Percentiles rank a stretch among this genome's conserved stretches.
Evolutionary conservation across 2,888 invertebrate species (phyloP).

Genomic region (Trypoxylon attenuatum): DNA sequence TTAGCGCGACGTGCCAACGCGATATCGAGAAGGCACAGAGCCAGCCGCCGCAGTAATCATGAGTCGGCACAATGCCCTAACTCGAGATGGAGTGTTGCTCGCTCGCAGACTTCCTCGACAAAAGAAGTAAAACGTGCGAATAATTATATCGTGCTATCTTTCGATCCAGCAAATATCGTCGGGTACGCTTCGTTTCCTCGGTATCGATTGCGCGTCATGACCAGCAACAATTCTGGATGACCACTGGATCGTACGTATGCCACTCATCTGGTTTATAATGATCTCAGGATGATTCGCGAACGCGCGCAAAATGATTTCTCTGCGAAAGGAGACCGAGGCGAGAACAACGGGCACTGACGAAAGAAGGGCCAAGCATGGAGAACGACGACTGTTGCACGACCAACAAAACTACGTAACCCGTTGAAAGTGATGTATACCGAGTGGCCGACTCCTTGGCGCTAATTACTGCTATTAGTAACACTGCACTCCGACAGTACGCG

Average conservation of each 20-base stretch:
- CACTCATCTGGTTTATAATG: conserved; percentile 41
- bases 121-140: conserved; percentile 34
- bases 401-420: conserved; percentile 38
- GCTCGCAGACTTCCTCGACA: neutral
- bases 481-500: conserved; percentile 39
- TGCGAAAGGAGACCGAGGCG: neutral
- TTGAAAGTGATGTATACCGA: conserved; percentile 62
- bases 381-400: conserved; percentile 13
- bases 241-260: conserved; percentile 7
- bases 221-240: conserved; percentile 35
- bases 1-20: conserved; percentile 31
- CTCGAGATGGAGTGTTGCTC: conserved; percentile 4
- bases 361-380: conserved; percentile 11
- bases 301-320: conserved; percentile 38
- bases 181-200: conserved; percentile 18
- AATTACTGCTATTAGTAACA: conserved; percentile 61
- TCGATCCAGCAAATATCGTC: conserved; percentile 8
- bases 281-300: conserved; percentile 49
- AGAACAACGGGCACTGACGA: neutral
- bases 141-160: conserved; percentile 35
- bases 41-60: conserved; percentile 40
- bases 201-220: conserved; percentile 47
- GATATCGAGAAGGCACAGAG: conserved; percentile 33
- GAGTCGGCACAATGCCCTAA: conserved; percentile 38
- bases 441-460: conserved; percentile 53